These are phyloP conservation scores for Sternarchorhynchus goeldii DNA, from an alignment of 2,797 vertebrate species.

Conservation along the genomic window DNA sequence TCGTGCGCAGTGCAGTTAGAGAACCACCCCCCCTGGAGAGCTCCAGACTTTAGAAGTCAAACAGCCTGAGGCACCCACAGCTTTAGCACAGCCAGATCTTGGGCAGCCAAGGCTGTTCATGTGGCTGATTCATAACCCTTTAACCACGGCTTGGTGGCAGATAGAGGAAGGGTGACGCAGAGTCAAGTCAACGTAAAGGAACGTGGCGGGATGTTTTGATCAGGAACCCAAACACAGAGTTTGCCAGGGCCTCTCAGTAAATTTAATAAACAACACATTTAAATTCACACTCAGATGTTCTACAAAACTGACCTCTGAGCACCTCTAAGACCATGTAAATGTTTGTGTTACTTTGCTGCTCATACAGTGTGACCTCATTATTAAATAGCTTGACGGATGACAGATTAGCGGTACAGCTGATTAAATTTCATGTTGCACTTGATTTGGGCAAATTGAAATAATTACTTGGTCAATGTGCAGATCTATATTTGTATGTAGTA, in stretches of 20 bases:
- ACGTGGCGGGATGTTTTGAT: neutral
- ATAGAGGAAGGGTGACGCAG: slow-evolving; percentile 43
- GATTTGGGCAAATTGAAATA: neutral
- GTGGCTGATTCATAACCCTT: slow-evolving; percentile 43
- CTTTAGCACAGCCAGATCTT: neutral
- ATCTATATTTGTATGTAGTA: slow-evolving; percentile 68
- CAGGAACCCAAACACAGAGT: neutral
- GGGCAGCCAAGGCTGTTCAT: slow-evolving; percentile 41
- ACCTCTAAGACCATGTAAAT: too few relatives aligned
- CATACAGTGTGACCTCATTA: too few relatives aligned
- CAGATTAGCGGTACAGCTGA: slow-evolving; percentile 51
- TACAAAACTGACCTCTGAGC: too few relatives aligned
- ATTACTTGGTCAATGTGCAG: neutral
- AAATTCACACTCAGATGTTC: too few relatives aligned
- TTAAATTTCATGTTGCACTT: slow-evolving; percentile 7
- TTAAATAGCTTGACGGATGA: too few relatives aligned
- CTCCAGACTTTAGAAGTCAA: slow-evolving; percentile 58
- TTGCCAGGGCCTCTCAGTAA: neutral
- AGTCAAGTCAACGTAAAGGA: slow-evolving; percentile 19
- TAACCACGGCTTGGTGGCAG: slow-evolving; percentile 26
- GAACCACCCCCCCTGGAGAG: slow-evolving; percentile 66
- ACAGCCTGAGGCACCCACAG: slow-evolving; percentile 57
- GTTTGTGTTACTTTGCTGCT: too few relatives aligned
- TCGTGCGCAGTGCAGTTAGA: slow-evolving; percentile 67
- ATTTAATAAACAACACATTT: neutral